Evolutionary conservation across 2,888 invertebrate species (phyloP), one percentile per base, ranked within the genome.

Genomic region (Blomia tropicalis): DNA sequence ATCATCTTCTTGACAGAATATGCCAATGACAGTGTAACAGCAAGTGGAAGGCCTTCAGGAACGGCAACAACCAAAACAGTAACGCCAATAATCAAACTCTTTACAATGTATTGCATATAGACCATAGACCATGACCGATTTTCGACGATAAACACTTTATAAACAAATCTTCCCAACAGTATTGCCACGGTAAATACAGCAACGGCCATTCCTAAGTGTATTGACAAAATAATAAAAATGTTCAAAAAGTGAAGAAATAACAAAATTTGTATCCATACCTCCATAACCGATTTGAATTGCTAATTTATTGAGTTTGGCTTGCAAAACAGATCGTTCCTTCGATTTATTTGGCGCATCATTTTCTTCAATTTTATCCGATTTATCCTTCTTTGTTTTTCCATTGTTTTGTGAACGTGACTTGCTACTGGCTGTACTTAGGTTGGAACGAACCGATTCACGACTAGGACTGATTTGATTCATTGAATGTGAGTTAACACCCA

Each of bases 261-360:
- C 17, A 27, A n/a, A 43, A 1, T n/a, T 41, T 54, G 23, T 30
- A 30, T 43, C 29, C 32, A n/a, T 2, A 80, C 82, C 98, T 69
- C 92, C 95, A 79, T 98, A 98, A 72, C 98, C 98, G 75, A 98
- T 99, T 80, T 98, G 91, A 72, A 98, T 98, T 69, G 98, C 98
- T 67, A 98, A 80, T 77, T 92, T 91, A 66, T 98, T 98, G 62
- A 98, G 82, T 77, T 98, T 98, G 30, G 95, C 92, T 77, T 99
- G 98, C 62, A 98, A 81, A 41, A 99, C 96, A 59, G 95, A 96
- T 77, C 96, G 93, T 73, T 96, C 96, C 75, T 93, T 93, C 27
- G 65, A 61, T 14, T 66, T 65, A 62, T 66, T 64, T n/a, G 58
- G n/a, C 32, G 31, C 58, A 19, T 64, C 64, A 27, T 64, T 61